Evolutionary conservation across 2,888 invertebrate species (phyloP).

Genomic region (Micoletzkya japonica): DNA sequence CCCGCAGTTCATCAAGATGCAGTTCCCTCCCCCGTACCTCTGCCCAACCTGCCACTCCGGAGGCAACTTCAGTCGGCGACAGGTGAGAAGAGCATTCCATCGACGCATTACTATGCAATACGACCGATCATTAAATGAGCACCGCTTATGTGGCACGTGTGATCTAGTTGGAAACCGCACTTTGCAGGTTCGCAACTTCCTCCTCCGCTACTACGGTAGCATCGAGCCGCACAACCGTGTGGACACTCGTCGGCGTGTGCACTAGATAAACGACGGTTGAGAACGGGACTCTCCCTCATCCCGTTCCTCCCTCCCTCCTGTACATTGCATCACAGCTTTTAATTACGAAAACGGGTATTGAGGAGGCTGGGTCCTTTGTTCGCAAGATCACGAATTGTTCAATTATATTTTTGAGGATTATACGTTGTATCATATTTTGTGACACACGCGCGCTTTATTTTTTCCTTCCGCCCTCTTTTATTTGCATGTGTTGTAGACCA

Average conservation of each 20-base stretch:
- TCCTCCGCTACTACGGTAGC: slow-evolving; percentile 61
- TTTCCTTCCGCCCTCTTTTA: too few relatives aligned
- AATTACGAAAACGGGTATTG: too few relatives aligned
- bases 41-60: slow-evolving; percentile 63
- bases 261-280: slow-evolving; percentile 7
- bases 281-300: background rate
- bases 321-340: too few relatives aligned
- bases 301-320: background rate
- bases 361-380: too few relatives aligned
- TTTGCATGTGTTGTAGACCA: too few relatives aligned
- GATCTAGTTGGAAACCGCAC: background rate
- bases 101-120: background rate
- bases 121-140: background rate
- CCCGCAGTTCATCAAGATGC: slow-evolving; percentile 83
- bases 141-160: background rate
- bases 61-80: slow-evolving; percentile 61
- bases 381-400: too few relatives aligned
- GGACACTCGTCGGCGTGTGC: slow-evolving; percentile 33
- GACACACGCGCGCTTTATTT: too few relatives aligned
- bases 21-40: slow-evolving; percentile 76
- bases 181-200: slow-evolving; percentile 60
- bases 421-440: too few relatives aligned
- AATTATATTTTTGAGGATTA: too few relatives aligned
- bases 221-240: slow-evolving; percentile 59
- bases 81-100: too few relatives aligned